Percentiles rank a stretch among this genome's conserved stretches.
phyloP scores from a whole-genome alignment of 2,888 invertebrate species.

The Apodemia zela region DNA sequence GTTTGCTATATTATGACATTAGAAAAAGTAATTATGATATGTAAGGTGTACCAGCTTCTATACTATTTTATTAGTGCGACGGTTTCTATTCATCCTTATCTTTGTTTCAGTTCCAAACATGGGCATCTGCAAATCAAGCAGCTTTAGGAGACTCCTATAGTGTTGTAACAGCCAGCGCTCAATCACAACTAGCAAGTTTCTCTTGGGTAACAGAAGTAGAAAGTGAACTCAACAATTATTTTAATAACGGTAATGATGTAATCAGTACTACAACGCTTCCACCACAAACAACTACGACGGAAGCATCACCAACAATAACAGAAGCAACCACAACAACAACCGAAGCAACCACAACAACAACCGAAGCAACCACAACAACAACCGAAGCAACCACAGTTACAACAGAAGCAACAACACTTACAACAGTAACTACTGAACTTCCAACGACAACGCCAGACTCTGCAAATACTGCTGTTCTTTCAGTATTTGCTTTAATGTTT shows the following conservation, averaged over 20 bases:
- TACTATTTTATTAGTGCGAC: too few species aligned
- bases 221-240: constrained; percentile 46
- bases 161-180: constrained; percentile 39
- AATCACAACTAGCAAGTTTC: constrained; percentile 41
- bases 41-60: too few species aligned
- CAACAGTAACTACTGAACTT: background rate
- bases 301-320: background rate
- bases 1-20: too few species aligned
- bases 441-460: background rate
- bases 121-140: constrained; percentile 43
- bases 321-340: background rate
- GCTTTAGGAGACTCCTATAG: constrained; percentile 39
- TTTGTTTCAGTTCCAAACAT: constrained; percentile 52
- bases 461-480: constrained; percentile 8
- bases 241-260: constrained; percentile 38
- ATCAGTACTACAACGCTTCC: constrained; percentile 22
- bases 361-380: background rate
- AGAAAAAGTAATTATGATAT: too few species aligned
- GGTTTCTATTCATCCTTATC: background rate
- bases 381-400: background rate
- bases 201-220: constrained; percentile 42
- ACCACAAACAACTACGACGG: background rate
- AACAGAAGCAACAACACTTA: background rate
- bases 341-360: background rate
- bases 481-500: background rate